A percentile compares a stretch with the other conserved stretches of the same genome.
phyloP scores from a whole-genome alignment of 2,888 invertebrate species.

The Biston betularia region DNA sequence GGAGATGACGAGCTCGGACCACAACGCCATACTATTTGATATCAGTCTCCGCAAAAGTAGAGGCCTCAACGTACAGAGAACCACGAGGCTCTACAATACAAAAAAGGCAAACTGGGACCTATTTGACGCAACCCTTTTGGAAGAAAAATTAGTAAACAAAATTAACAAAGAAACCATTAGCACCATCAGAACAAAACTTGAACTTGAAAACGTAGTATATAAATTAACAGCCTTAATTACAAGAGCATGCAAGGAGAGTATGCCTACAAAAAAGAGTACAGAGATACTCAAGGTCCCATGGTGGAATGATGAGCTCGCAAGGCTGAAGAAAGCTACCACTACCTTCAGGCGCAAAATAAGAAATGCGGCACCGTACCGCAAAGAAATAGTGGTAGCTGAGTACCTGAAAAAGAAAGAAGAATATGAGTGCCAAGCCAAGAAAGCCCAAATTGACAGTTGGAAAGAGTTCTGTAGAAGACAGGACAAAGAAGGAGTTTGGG shows the following conservation, averaged over 20 bases:
- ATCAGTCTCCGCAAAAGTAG: neutral
- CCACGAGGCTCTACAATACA: constrained; percentile 28
- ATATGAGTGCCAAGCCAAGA: neutral
- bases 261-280: neutral
- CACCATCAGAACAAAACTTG: neutral
- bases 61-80: constrained; percentile 3
- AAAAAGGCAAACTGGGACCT: constrained; percentile 7
- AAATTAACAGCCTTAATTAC: neutral
- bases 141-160: constrained; percentile 18
- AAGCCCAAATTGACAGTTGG: neutral
- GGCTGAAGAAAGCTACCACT: neutral
- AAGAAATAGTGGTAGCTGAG: neutral
- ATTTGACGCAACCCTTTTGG: neutral
- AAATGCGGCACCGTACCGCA: neutral
- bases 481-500: neutral
- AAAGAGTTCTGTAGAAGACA: neutral
- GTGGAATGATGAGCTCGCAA: neutral
- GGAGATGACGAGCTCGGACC: neutral
- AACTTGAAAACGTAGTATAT: neutral
- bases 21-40: constrained; percentile 1
- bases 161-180: neutral
- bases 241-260: neutral
- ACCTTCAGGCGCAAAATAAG: neutral
- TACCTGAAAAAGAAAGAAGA: neutral
- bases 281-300: neutral